These are phyloP conservation scores for Pachydiplax longipennis DNA, from an alignment of 2,888 invertebrate genomes.

Conservation along the genomic window DNA sequence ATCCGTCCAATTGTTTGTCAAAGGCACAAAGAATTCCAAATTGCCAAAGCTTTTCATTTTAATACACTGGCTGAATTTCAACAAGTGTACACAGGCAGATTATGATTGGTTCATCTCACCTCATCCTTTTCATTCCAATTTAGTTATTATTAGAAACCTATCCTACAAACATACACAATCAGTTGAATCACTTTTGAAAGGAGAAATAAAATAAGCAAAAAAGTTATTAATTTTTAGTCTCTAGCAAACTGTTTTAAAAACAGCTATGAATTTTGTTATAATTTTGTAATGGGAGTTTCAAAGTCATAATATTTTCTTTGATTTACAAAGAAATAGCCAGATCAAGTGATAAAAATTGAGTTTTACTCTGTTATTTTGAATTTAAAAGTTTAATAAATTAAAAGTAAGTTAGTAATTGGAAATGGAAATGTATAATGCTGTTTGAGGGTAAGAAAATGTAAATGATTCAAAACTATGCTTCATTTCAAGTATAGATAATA, in stretches of 20 bases:
- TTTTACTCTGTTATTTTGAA: neutral
- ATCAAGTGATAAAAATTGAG: neutral
- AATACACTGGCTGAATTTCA: no score
- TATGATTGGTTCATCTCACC: no score
- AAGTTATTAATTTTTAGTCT: no score
- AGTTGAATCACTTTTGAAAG: no score
- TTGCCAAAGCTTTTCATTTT: no score
- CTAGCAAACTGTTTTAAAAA: neutral
- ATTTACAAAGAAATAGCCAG: neutral
- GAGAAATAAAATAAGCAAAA: no score
- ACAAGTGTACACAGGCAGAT: no score
- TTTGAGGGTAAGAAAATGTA: neutral
- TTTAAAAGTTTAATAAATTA: neutral
- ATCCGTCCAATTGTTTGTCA: no score
- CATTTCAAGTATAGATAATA: neutral
- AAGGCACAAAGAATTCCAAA: no score
- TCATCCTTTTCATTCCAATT: no score
- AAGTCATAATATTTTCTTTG: neutral
- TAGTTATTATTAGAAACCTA: no score
- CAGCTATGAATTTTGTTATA: neutral
- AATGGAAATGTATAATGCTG: neutral
- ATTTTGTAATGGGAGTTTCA: neutral
- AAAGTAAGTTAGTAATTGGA: neutral
- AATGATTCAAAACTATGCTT: neutral
- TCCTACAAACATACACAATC: no score